These are phyloP conservation scores for Diglossa cyanea DNA, from an alignment of 2,797 vertebrate species.

Conservation along the genomic window DNA sequence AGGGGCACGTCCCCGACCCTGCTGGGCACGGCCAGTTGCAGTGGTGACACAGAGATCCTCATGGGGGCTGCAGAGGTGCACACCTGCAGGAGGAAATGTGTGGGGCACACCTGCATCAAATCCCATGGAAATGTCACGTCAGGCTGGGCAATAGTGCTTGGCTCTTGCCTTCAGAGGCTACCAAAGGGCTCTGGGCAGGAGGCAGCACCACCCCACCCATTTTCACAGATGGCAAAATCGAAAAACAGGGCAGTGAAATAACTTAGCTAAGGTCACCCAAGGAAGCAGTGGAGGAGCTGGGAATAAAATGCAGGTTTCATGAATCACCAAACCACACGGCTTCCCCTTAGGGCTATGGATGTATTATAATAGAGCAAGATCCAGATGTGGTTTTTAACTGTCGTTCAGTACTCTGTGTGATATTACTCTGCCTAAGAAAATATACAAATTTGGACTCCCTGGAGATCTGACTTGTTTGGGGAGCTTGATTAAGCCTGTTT, in stretches of 20 bases:
- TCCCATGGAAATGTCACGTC: background rate
- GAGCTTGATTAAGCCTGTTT: slow-evolving; percentile 42
- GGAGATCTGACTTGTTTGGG: slow-evolving; percentile 2
- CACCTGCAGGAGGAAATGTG: background rate
- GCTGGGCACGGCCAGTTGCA: background rate
- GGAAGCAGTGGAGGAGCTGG: slow-evolving; percentile 49
- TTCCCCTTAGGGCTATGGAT: slow-evolving; percentile 59
- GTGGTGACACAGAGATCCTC: background rate
- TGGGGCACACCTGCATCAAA: background rate
- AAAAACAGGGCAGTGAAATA: background rate
- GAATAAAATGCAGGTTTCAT: slow-evolving; percentile 53
- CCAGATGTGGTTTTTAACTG: slow-evolving; percentile 68
- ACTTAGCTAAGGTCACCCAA: slow-evolving; percentile 35
- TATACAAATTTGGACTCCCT: slow-evolving; percentile 53
- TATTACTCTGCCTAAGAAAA: slow-evolving; percentile 56
- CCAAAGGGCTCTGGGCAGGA: background rate
- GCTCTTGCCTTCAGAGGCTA: background rate
- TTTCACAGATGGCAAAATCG: background rate
- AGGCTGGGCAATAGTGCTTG: background rate
- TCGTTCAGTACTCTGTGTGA: slow-evolving; percentile 43
- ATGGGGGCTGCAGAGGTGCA: background rate
- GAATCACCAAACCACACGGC: slow-evolving; percentile 61
- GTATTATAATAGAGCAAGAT: slow-evolving; percentile 51
- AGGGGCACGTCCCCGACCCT: background rate
- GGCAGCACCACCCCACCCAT: background rate